Percentiles rank a stretch among this genome's conserved stretches.
These are phyloP conservation scores for Phyto melanocephala DNA, from an alignment of 2,888 invertebrate genomes.

Conservation along the genomic window DNA sequence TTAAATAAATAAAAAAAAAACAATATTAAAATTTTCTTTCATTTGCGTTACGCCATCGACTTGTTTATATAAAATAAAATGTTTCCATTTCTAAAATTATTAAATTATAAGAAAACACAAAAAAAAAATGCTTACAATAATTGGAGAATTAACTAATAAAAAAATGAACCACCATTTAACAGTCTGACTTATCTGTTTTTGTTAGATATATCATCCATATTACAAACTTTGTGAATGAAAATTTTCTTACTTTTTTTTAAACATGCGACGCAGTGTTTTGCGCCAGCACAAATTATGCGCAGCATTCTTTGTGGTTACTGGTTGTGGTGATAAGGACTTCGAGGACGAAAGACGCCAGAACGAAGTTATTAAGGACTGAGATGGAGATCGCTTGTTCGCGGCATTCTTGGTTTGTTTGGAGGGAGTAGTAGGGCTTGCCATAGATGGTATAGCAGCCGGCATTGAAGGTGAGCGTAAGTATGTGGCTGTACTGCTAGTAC, in stretches of 20 bases:
- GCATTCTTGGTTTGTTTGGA: constrained; percentile 29
- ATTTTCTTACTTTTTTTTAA: constrained; percentile 69
- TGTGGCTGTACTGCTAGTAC: constrained; percentile 42
- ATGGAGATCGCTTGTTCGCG: constrained; percentile 63
- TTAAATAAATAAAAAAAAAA: neutral
- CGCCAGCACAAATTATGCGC: constrained; percentile 74
- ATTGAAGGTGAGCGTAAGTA: constrained; percentile 66
- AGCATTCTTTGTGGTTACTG: constrained; percentile 61
- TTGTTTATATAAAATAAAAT: constrained; percentile 19
- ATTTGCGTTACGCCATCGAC: too few relatives aligned
- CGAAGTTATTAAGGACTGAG: constrained; percentile 67
- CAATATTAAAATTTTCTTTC: neutral
- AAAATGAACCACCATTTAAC: constrained; percentile 26
- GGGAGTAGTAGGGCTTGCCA: constrained; percentile 56
- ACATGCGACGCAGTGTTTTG: constrained; percentile 74
- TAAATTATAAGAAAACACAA: constrained; percentile 39
- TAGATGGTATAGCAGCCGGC: constrained; percentile 69
- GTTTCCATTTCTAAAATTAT: constrained; percentile 29
- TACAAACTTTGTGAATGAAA: constrained; percentile 19
- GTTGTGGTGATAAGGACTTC: constrained; percentile 60
- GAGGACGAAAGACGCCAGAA: constrained; percentile 67
- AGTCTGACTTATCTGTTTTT: too few relatives aligned
- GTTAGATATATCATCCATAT: constrained; percentile 18
- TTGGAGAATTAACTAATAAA: constrained; percentile 17
- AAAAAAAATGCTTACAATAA: constrained; percentile 47